Conservation (phyloP, 2,888 invertebrate genomes). For the Drosophila rellima region DNA sequence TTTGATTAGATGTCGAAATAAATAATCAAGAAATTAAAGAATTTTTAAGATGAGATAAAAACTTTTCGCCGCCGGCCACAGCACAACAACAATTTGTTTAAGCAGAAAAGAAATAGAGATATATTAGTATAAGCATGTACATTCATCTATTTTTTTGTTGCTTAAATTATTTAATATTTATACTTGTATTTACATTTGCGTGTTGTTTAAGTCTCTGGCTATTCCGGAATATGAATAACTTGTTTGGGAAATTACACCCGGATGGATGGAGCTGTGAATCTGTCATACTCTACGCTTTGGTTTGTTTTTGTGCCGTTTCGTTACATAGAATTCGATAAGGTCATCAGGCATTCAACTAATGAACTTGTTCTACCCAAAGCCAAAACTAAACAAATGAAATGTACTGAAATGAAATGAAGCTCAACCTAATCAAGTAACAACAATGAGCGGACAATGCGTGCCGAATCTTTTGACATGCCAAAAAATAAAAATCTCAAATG, state of each 20-base stretch:
- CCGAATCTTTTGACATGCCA: conserved; percentile 72
- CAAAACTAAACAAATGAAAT: conserved; percentile 38
- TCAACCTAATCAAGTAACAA: conserved; percentile 41
- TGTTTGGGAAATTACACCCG: conserved; percentile 81
- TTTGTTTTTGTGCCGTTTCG: conserved; percentile 31
- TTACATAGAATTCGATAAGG: conserved; percentile 61
- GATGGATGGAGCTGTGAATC: conserved; percentile 53
- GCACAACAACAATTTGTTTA: conserved; percentile 21
- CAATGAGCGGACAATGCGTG: conserved; percentile 69
- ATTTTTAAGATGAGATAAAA: conserved; percentile 46
- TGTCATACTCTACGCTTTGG: conserved; percentile 37
- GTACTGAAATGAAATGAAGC: conserved; percentile 38
- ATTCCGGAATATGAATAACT: conserved; percentile 65
- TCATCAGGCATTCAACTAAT: conserved; percentile 53
- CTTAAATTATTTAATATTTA: conserved; percentile 61
- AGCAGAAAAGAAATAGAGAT: conserved; percentile 18
- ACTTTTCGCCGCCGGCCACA: conserved; percentile 41
- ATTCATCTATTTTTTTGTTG: conserved; percentile 37
- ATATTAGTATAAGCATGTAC: conserved; percentile 16
- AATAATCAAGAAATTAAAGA: conserved; percentile 59
- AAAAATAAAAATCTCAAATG: conserved; percentile 32
- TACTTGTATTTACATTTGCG: conserved; percentile 73
- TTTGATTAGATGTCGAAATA: conserved; percentile 61
- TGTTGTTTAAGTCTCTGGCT: conserved; percentile 42
- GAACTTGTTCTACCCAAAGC: conserved; percentile 59